Evolutionary conservation across 1,140 invertebrate species (phyloP).

Genomic region (Andrena cerasifolii): DNA sequence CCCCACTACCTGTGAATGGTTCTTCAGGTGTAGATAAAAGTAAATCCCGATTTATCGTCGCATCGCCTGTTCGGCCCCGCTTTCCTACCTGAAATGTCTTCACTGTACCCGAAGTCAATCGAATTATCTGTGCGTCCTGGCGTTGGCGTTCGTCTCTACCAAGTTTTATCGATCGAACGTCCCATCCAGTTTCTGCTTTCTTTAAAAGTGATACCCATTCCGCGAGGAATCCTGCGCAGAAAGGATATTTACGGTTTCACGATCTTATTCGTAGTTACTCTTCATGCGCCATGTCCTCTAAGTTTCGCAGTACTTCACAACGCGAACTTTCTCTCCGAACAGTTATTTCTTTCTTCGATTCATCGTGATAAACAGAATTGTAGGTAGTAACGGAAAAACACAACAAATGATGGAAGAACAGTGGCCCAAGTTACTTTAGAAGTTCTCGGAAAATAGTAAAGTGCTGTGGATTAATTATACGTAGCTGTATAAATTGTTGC

Average conservation of each 20-base stretch:
- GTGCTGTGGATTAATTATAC: too few relatives aligned
- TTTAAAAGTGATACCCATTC: slow-evolving; percentile 51
- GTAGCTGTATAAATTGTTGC: too few relatives aligned
- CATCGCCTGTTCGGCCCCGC: slow-evolving; percentile 57
- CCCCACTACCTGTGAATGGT: slow-evolving; percentile 46
- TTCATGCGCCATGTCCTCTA: too few relatives aligned
- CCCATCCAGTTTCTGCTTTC: slow-evolving; percentile 44
- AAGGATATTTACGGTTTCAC: slow-evolving; percentile 24
- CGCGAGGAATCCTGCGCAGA: not conserved
- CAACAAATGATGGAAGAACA: too few relatives aligned
- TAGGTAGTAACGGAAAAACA: not conserved
- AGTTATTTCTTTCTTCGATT: not conserved
- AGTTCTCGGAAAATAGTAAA: too few relatives aligned
- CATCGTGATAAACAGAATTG: not conserved
- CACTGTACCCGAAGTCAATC: slow-evolving; percentile 60
- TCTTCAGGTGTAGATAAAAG: slow-evolving; percentile 58
- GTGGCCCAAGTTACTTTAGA: too few relatives aligned
- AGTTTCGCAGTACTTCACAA: not conserved
- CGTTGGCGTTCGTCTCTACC: slow-evolving; percentile 63
- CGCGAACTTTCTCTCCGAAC: not conserved
- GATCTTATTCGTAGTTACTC: not conserved
- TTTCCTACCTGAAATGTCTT: slow-evolving; percentile 52
- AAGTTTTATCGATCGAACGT: slow-evolving; percentile 62
- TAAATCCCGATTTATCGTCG: slow-evolving; percentile 59
- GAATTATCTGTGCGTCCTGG: slow-evolving; percentile 66